These are phyloP conservation scores for Eudemis profundana DNA, from an alignment of 2,888 invertebrate species.

Conservation along the genomic window DNA sequence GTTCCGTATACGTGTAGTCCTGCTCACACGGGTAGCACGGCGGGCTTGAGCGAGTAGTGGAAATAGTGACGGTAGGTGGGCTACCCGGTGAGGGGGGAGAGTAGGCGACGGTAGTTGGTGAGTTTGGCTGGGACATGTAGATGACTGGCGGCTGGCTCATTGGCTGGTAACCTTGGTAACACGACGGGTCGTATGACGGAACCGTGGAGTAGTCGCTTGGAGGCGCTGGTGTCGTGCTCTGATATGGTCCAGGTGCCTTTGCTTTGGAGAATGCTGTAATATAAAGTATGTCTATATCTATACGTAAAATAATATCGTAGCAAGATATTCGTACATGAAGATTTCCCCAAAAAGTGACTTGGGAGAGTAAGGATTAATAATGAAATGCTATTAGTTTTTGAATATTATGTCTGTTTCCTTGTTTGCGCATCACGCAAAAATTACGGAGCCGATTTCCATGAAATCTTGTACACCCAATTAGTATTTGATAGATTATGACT, in stretches of 20 bases:
- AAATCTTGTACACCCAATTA: no score
- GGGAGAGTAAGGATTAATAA: no score
- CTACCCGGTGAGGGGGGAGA: conserved; percentile 52
- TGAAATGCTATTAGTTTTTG: no score
- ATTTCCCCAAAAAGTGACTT: no score
- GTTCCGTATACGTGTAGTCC: conserved; percentile 50
- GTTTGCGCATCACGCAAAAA: no score
- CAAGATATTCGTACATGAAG: no score
- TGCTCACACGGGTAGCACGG: conserved; percentile 40
- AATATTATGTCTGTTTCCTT: no score
- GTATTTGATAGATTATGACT: no score
- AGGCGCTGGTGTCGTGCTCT: conserved; percentile 46
- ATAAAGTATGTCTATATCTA: conserved; percentile 1
- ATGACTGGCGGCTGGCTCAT: conserved; percentile 51
- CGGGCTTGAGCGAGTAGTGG: conserved; percentile 48
- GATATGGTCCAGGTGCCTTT: conserved; percentile 44
- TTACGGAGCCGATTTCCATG: no score
- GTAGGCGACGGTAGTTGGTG: conserved; percentile 52
- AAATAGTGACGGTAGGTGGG: conserved; percentile 50
- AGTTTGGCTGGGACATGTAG: conserved; percentile 57
- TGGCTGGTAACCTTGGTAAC: conserved; percentile 45
- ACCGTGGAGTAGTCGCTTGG: conserved; percentile 50
- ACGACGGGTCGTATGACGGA: conserved; percentile 45
- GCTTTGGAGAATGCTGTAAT: conserved; percentile 46
- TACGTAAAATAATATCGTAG: no score